phyloP scores from a whole-genome alignment of 2,113 vertebrate species.

The Gymnocephalus cernua region DNA sequence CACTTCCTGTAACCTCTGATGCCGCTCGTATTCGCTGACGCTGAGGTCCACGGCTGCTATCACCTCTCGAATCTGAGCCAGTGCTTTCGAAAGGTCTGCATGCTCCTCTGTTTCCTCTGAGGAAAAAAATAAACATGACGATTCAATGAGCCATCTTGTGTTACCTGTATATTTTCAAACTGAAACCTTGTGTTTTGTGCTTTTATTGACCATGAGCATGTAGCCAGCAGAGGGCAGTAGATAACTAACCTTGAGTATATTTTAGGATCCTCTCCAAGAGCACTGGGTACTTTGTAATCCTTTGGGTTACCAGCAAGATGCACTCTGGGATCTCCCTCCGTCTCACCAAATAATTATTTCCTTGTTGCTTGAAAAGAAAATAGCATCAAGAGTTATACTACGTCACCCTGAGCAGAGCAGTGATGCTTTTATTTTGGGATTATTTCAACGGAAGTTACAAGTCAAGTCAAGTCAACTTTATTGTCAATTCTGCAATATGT shows the following conservation, averaged over 20 bases:
- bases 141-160: neutral
- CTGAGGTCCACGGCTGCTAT: constrained; percentile 90
- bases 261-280: constrained; percentile 94
- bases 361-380: constrained; percentile 88
- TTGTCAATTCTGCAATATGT: too few relatives aligned
- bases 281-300: constrained; percentile 98
- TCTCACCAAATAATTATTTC: constrained; percentile 91
- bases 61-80: constrained; percentile 90
- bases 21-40: constrained; percentile 93
- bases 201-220: neutral
- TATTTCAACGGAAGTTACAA: too few relatives aligned
- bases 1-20: constrained; percentile 91
- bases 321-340: constrained; percentile 95
- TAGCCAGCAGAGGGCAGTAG: constrained; percentile 64
- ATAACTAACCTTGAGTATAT: constrained; percentile 90
- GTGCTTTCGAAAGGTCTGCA: constrained; percentile 87
- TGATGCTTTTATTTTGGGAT: neutral
- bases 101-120: constrained; percentile 92
- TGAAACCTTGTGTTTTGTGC: neutral
- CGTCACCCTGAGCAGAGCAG: neutral
- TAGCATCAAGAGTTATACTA: neutral
- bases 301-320: constrained; percentile 95
- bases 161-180: neutral
- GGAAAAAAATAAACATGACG: neutral
- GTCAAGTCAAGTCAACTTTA: too few relatives aligned